Conservation (phyloP, 2,888 invertebrate genomes). For the Drosophila ezoana region DNA sequence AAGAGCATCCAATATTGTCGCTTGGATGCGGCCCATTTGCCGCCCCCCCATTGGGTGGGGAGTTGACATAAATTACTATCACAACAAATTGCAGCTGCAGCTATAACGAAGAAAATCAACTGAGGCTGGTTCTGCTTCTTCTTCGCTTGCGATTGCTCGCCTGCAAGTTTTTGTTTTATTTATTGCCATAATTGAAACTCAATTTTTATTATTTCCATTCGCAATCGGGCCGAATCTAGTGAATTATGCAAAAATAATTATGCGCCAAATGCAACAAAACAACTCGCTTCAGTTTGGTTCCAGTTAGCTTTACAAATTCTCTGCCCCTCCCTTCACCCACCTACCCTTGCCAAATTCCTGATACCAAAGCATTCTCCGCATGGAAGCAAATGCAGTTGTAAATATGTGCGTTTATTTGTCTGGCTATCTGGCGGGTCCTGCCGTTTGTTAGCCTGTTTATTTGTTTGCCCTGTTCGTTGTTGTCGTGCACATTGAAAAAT, state of each 20-base stretch:
- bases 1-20: constrained; percentile 61
- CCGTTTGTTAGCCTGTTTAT: constrained; percentile 60
- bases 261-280: constrained; percentile 74
- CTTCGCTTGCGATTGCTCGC: constrained; percentile 8
- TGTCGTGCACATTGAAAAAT: constrained; percentile 56
- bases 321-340: neutral
- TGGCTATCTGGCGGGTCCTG: constrained; percentile 53
- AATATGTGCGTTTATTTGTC: constrained; percentile 75
- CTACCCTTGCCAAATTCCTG: neutral
- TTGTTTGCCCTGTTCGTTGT: constrained; percentile 43
- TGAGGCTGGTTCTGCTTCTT: neutral
- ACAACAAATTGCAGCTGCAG: constrained; percentile 40
- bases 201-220: constrained; percentile 72
- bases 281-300: constrained; percentile 12
- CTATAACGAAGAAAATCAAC: constrained; percentile 1
- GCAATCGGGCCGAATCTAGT: constrained; percentile 53
- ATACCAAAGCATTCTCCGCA: neutral
- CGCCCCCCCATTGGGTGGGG: constrained; percentile 43
- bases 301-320: constrained; percentile 1
- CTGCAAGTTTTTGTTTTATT: constrained; percentile 42
- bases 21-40: constrained; percentile 10
- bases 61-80: constrained; percentile 70
- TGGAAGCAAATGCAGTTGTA: constrained; percentile 67
- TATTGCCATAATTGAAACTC: constrained; percentile 77
- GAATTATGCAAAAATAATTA: constrained; percentile 80